phyloP scores from a whole-genome alignment of 2,113 vertebrate genomes.

The Grallaria varia region DNA sequence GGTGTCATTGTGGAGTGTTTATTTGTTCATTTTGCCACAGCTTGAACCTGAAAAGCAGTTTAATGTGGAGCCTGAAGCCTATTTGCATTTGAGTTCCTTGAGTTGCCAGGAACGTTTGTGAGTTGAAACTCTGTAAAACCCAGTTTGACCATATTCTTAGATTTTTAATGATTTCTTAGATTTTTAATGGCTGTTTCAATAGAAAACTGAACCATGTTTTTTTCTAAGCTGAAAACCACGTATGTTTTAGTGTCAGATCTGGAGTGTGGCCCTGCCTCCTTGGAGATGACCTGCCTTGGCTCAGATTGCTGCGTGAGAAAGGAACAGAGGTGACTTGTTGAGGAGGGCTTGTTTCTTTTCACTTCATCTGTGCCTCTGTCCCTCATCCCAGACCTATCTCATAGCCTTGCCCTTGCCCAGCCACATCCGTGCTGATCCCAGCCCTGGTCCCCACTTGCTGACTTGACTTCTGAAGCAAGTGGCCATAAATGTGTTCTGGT shows the following conservation, averaged over 20 bases:
- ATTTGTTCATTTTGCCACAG: background rate
- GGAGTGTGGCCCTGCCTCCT: rapidly evolving
- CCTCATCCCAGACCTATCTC: background rate
- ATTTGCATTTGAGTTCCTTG: background rate
- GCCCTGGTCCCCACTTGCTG: background rate
- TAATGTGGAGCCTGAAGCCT: background rate
- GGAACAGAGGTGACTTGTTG: rapidly evolving
- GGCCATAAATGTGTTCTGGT: rapidly evolving
- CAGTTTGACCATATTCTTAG: background rate
- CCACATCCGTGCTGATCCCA: background rate
- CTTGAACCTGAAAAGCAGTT: background rate
- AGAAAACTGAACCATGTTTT: background rate
- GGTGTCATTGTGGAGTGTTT: background rate
- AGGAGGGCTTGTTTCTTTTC: background rate
- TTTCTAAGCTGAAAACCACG: background rate
- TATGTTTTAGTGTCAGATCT: background rate
- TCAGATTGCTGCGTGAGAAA: background rate
- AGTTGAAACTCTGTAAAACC: background rate
- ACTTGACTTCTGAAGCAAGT: background rate
- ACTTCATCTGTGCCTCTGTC: background rate
- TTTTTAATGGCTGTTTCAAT: background rate
- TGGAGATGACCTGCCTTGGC: background rate
- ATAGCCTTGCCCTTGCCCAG: background rate
- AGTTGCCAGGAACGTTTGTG: background rate
- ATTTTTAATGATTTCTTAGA: background rate